Conservation (phyloP, 2,797 vertebrate species). For the Mormyrus hasselquistii region DNA sequence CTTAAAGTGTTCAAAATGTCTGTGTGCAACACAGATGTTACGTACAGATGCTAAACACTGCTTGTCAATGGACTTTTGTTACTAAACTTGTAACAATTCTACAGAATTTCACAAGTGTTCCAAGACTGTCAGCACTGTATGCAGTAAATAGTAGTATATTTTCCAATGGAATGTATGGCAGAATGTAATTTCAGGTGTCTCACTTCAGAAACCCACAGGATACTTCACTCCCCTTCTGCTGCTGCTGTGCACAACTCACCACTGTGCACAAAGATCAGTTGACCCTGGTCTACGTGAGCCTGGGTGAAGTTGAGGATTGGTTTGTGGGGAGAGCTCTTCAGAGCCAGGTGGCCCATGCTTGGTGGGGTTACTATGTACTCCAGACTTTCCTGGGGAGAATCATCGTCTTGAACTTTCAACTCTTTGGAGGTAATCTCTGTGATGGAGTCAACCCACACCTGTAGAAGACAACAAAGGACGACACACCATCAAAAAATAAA, state of each 20-base stretch:
- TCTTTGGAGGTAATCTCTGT: slow-evolving; percentile 71
- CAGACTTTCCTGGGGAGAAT: slow-evolving; percentile 65
- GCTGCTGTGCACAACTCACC: slow-evolving; percentile 53
- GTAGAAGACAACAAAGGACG: slow-evolving; percentile 26
- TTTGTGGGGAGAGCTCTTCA: slow-evolving; percentile 69
- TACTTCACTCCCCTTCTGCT: neutral
- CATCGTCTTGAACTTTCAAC: slow-evolving; percentile 70
- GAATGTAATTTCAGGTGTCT: neutral
- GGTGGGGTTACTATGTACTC: slow-evolving; percentile 72
- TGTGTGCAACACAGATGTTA: neutral
- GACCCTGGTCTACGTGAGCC: slow-evolving; percentile 67
- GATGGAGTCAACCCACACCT: slow-evolving; percentile 82
- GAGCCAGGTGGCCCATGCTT: slow-evolving; percentile 76
- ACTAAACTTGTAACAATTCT: neutral
- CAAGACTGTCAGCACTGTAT: neutral
- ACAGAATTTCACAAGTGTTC: neutral
- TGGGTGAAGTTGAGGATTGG: slow-evolving; percentile 82
- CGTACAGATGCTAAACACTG: neutral
- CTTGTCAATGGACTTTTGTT: neutral
- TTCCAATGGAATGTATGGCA: neutral
- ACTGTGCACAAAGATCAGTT: slow-evolving; percentile 77
- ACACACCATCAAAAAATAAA: neutral
- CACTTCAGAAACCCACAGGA: neutral
- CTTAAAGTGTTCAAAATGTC: neutral
- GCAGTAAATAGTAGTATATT: neutral